Conservation (phyloP, 2,113 vertebrate species). For the Dendrocopos noguchii region DNA sequence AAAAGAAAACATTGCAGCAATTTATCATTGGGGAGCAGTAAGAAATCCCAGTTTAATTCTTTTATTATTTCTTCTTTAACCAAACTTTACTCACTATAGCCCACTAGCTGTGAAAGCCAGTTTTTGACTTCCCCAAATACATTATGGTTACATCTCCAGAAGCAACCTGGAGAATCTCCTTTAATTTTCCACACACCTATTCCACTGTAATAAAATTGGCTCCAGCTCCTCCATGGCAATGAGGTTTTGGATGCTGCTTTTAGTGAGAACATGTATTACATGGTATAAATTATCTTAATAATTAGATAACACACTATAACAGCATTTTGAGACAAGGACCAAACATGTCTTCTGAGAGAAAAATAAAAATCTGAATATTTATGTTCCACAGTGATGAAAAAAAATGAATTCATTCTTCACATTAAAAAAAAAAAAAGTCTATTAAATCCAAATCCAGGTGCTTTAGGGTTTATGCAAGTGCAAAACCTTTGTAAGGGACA, state of each 20-base stretch:
- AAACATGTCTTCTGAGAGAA: slow-evolving; percentile 1
- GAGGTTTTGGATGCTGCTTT: background rate
- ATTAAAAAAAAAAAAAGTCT: background rate
- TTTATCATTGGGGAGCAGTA: slow-evolving; percentile 27
- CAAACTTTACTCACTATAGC: background rate
- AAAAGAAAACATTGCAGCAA: slow-evolving; percentile 41
- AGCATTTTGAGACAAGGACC: background rate
- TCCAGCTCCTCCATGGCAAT: background rate
- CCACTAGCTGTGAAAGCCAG: slow-evolving; percentile 8
- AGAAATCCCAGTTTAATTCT: background rate
- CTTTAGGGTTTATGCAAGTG: background rate
- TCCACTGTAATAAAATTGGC: background rate
- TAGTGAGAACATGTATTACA: background rate
- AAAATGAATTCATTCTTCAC: background rate
- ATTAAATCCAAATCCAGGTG: background rate
- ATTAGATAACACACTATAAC: background rate
- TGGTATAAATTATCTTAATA: background rate
- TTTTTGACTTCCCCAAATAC: slow-evolving; percentile 1
- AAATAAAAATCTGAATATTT: slow-evolving; percentile 4
- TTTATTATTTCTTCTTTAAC: background rate
- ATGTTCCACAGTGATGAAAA: background rate
- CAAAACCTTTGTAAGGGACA: slow-evolving; percentile 1
- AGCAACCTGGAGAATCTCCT: background rate
- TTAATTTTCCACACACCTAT: background rate
- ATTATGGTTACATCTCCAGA: background rate